Evolutionary conservation across 2,888 invertebrate genomes (phyloP), one percentile per base, ranked within the genome.

Genomic region (Apamea crenata): DNA sequence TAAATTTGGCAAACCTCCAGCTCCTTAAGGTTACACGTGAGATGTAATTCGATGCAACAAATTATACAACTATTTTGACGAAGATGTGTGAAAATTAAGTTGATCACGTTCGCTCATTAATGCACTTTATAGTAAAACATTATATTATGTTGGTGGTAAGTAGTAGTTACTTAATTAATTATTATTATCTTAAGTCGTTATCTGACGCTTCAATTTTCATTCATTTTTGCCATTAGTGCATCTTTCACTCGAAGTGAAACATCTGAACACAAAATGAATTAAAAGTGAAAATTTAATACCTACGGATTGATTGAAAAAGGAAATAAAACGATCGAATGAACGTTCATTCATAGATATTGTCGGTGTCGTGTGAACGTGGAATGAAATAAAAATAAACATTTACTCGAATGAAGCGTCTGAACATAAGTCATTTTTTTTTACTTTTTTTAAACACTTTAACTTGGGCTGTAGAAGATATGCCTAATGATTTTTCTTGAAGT

Each of bases 11-110:
- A 61, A 59, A 36, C 25, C 16, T 65, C 75, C 80, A 83, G 36
- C n/a, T 44, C 6, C 8, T n/a, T 63, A 59, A 63, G 80, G 84
- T 0, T 44, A 16, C 36, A 3, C 56, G 36, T 53, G 61, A 21
- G 53, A 74, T 44, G 53, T 36, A 47, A 63, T 82, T 82, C 47
- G 82, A 67, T 72, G 61, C 74, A 77, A 82, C 81, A 59, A 80
- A 68, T 40, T 40, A 16, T 25, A 44, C 7, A 66, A 80, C 77
- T 29, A 67, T 71, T 81, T 71, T 56, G 61, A 61, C 12, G 25
- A 53, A n/a, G 2, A 61, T 18, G 5, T 53, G 79, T 12, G 44
- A 53, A 74, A 67, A 68, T 53, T 10, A 7, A 40, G 25, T 29
- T 47, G 21, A 56, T 6, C 32, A 63, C 44, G 53, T 53, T n/a